These are phyloP conservation scores for Gisinianus flammeolus DNA, from an alignment of 2,888 invertebrate genomes.

Conservation along the genomic window DNA sequence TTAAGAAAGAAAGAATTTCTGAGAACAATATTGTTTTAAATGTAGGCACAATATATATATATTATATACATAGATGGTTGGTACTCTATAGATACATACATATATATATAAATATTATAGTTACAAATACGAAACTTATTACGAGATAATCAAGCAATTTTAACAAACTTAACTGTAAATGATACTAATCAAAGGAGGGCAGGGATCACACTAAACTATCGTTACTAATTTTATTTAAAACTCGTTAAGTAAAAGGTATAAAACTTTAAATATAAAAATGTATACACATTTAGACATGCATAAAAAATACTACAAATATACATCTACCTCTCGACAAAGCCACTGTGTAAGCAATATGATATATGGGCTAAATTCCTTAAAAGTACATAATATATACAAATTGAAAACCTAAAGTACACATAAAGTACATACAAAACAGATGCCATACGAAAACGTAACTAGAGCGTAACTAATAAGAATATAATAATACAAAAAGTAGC, in stretches of 20 bases:
- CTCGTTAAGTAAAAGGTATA: neutral
- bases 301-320: neutral
- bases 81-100: neutral
- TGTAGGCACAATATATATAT: constrained; percentile 20
- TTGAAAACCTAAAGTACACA: constrained; percentile 22
- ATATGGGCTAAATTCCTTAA: neutral
- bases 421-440: constrained; percentile 18
- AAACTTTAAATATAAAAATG: neutral
- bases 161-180: constrained; percentile 30
- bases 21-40: constrained; percentile 21
- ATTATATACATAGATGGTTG: constrained; percentile 6
- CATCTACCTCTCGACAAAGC: constrained; percentile 16
- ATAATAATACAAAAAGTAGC: neutral
- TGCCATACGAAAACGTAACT: constrained; percentile 19
- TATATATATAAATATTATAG: constrained; percentile 7
- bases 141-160: constrained; percentile 26
- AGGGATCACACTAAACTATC: constrained; percentile 42
- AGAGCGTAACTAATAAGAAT: neutral
- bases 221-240: constrained; percentile 41
- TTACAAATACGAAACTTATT: constrained; percentile 2
- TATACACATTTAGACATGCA: neutral
- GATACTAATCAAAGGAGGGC: constrained; percentile 48
- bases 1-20: constrained; percentile 35
- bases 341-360: constrained; percentile 12
- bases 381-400: neutral